Evolutionary conservation across 2,888 invertebrate species (phyloP).

Genomic region (Eupithecia pulchellata): DNA sequence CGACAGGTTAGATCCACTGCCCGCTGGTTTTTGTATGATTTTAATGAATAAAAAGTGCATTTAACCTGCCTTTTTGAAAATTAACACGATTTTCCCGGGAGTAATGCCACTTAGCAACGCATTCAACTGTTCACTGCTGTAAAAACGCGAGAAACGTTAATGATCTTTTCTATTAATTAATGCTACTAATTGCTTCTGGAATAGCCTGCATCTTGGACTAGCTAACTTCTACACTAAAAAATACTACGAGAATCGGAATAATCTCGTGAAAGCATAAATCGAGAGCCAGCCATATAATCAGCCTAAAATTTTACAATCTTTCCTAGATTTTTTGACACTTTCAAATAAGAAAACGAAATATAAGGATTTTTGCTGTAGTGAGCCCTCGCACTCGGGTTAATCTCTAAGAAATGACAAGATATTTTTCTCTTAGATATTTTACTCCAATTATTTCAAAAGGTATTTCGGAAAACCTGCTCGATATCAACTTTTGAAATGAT

Average conservation of each 20-base stretch:
- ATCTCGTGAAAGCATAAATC: too few relatives aligned
- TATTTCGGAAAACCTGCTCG: too few relatives aligned
- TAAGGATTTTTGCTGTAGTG: too few relatives aligned
- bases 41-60: not conserved
- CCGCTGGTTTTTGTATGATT: not conserved
- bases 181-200: constrained; percentile 35
- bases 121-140: not conserved
- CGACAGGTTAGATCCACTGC: too few relatives aligned
- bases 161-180: constrained; percentile 20
- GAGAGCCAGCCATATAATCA: not conserved
- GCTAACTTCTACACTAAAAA: not conserved
- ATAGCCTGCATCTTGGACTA: constrained; percentile 22
- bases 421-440: too few relatives aligned
- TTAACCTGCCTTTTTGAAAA: not conserved
- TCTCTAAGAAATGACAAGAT: too few relatives aligned
- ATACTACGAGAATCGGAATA: not conserved
- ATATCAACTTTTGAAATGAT: not conserved
- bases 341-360: too few relatives aligned
- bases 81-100: not conserved
- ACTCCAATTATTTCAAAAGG: too few relatives aligned
- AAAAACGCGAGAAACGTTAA: not conserved
- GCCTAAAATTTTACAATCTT: not conserved
- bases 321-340: too few relatives aligned
- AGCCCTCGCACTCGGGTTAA: too few relatives aligned
- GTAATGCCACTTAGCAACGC: not conserved